These are phyloP conservation scores for Tyto alba DNA, from an alignment of 2,113 vertebrate species.

Conservation along the genomic window DNA sequence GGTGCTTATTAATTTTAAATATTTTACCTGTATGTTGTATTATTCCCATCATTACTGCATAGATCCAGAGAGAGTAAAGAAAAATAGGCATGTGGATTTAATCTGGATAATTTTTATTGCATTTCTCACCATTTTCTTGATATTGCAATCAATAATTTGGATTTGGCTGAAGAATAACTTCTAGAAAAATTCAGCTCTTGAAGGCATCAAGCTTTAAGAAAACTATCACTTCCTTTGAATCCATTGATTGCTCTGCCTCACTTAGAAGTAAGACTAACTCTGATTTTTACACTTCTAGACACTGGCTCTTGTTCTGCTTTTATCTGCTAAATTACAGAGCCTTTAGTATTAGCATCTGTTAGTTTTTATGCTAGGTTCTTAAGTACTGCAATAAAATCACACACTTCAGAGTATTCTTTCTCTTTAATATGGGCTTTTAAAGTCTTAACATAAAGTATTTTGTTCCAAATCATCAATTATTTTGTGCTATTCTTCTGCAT, in stretches of 20 bases:
- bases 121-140: neutral
- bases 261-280: neutral
- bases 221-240: neutral
- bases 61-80: neutral
- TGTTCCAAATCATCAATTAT: neutral
- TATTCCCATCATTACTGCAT: neutral
- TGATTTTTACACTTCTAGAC: neutral
- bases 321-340: neutral
- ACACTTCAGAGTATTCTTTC: neutral
- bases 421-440: neutral
- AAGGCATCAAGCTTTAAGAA: neutral
- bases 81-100: neutral
- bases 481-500: neutral
- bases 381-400: neutral
- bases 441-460: neutral
- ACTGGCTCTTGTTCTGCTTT: neutral
- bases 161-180: neutral
- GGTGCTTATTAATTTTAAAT: neutral
- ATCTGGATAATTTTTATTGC: neutral
- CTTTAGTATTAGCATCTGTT: neutral
- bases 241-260: neutral
- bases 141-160: neutral
- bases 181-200: neutral
- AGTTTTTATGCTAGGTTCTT: neutral
- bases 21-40: neutral